Evolutionary conservation across 2,888 invertebrate species (phyloP).

Genomic region (Eupithecia insigniata): DNA sequence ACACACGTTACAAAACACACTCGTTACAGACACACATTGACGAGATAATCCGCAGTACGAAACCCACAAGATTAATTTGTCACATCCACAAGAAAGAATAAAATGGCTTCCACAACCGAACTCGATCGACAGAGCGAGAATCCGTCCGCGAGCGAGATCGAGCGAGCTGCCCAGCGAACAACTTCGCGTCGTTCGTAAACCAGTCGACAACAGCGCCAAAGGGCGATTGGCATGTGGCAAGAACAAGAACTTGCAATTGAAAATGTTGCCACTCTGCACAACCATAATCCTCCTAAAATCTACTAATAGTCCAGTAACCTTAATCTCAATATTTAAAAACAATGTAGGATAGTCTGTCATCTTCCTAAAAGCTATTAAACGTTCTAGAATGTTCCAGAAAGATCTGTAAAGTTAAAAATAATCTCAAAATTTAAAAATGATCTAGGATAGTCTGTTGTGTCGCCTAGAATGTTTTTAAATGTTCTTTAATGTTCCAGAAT

Average conservation of each 20-base stretch:
- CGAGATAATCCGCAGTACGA: conserved; percentile 63
- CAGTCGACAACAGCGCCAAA: conserved; percentile 4
- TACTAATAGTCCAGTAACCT: too few species aligned
- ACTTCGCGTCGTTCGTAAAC: conserved; percentile 53
- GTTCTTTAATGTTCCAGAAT: too few species aligned
- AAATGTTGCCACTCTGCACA: conserved; percentile 65
- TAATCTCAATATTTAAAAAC: too few species aligned
- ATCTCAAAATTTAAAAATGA: too few species aligned
- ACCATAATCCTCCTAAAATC: conserved; percentile 3
- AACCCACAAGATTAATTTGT: conserved; percentile 71
- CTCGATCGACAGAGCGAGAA: conserved; percentile 80
- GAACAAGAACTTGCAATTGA: conserved; percentile 57
- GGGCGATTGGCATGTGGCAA: conserved; percentile 7
- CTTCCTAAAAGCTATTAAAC: too few species aligned
- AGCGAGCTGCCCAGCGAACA: conserved; percentile 55
- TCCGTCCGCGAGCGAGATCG: conserved; percentile 45
- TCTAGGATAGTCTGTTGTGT: too few species aligned
- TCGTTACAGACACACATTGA: conserved; percentile 76
- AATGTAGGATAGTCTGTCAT: too few species aligned
- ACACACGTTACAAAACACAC: conserved; percentile 78
- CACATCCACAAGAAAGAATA: conserved; percentile 80
- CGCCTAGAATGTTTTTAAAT: too few species aligned
- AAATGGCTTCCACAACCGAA: conserved; percentile 82
- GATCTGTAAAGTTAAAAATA: too few species aligned
- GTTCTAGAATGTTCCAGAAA: too few species aligned